Conservation (phyloP, 2,797 vertebrate genomes). For the Esox lucius region DNA sequence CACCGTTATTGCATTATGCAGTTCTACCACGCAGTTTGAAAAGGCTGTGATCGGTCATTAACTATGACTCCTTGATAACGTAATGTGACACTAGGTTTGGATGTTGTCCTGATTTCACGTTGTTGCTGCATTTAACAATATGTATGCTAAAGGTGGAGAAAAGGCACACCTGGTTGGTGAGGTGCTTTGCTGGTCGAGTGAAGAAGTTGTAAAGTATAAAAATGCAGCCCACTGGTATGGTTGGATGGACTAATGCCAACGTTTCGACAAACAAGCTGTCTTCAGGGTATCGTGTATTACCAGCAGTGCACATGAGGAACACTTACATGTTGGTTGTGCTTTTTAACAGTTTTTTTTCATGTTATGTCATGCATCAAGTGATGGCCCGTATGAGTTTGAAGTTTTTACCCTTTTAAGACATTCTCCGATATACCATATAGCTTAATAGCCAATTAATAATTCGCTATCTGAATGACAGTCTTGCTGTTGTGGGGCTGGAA, state of each 20-base stretch:
- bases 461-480: background rate
- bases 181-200: no score
- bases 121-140: background rate
- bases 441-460: background rate
- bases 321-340: background rate
- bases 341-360: no score
- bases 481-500: no score
- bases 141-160: background rate
- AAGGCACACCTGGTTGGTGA: background rate
- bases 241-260: no score
- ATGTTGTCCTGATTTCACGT: background rate
- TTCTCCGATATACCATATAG: no score
- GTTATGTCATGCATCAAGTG: no score
- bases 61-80: background rate
- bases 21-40: background rate
- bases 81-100: background rate
- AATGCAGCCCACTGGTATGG: background rate
- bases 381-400: no score
- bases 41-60: background rate
- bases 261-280: no score
- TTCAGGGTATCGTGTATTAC: background rate
- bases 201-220: background rate
- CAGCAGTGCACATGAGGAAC: background rate
- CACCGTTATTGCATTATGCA: background rate
- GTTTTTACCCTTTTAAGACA: no score